These are phyloP conservation scores for Euclidia mi DNA, from an alignment of 2,888 invertebrate species.

Conservation along the genomic window DNA sequence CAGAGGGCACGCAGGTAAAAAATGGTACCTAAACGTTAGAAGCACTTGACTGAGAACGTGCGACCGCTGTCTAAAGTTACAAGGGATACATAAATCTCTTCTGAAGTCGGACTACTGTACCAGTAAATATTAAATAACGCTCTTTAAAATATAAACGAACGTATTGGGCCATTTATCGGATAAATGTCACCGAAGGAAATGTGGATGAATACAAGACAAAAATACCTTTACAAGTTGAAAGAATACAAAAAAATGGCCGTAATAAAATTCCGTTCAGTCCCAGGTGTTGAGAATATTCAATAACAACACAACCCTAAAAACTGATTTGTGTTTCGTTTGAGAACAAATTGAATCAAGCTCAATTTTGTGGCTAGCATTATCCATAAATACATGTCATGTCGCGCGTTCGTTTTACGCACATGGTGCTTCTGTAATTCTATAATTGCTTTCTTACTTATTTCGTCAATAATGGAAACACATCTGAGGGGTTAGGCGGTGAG, in stretches of 20 bases:
- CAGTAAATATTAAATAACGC: conserved; percentile 2
- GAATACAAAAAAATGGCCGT: conserved; percentile 38
- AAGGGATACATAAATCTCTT: conserved; percentile 20
- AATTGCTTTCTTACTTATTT: too few relatives aligned
- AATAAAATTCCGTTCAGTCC: conserved; percentile 46
- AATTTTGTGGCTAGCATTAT: conserved; percentile 37
- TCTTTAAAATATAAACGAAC: not conserved
- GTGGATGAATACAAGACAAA: conserved; percentile 22
- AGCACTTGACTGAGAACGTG: conserved; percentile 14
- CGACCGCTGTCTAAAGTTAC: conserved; percentile 28
- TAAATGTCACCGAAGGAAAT: conserved; percentile 14
- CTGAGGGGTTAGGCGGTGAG: not conserved
- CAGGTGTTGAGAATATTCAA: conserved; percentile 46
- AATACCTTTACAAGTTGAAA: conserved; percentile 30
- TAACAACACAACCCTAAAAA: conserved; percentile 35
- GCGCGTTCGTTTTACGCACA: not conserved
- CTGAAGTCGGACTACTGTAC: not conserved
- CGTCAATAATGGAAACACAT: not conserved
- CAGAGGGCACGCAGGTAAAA: conserved; percentile 8
- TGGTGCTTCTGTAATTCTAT: not conserved
- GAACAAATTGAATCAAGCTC: conserved; percentile 43
- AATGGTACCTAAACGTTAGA: not conserved
- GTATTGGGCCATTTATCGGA: conserved; percentile 4
- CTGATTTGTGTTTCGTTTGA: conserved; percentile 41
- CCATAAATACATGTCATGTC: conserved; percentile 13